Evolutionary conservation across 2,888 invertebrate genomes (phyloP).

Genomic region (Rutpela maculata): DNA sequence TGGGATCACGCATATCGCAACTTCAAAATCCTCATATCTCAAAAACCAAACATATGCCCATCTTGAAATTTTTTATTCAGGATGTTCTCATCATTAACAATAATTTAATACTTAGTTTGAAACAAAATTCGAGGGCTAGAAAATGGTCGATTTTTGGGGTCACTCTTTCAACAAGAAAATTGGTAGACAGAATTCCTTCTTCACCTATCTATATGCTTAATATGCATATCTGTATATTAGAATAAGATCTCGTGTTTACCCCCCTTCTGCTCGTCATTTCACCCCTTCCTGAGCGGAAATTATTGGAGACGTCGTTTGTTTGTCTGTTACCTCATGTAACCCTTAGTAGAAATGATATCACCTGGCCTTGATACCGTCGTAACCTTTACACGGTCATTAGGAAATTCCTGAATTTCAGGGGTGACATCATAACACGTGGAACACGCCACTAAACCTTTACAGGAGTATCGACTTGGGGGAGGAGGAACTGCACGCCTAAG

Average conservation of each 20-base stretch:
- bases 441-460: neutral
- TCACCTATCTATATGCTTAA: no score
- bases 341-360: slow-evolving; percentile 22
- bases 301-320: slow-evolving; percentile 1
- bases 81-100: no score
- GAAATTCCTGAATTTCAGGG: slow-evolving; percentile 19
- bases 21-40: no score
- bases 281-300: slow-evolving; percentile 6
- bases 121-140: no score
- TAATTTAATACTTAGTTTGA: no score
- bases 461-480: slow-evolving; percentile 3
- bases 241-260: neutral
- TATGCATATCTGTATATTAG: no score
- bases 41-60: no score
- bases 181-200: no score
- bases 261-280: neutral
- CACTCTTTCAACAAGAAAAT: no score
- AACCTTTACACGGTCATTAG: slow-evolving; percentile 20
- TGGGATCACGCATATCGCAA: no score
- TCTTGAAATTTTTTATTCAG: no score
- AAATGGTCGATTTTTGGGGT: no score
- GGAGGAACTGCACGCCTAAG: neutral
- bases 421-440: slow-evolving; percentile 20
- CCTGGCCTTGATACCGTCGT: slow-evolving; percentile 15
- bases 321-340: slow-evolving; percentile 15